Conservation (phyloP, 1,140 invertebrate genomes). For the Lethocerus indicus region DNA sequence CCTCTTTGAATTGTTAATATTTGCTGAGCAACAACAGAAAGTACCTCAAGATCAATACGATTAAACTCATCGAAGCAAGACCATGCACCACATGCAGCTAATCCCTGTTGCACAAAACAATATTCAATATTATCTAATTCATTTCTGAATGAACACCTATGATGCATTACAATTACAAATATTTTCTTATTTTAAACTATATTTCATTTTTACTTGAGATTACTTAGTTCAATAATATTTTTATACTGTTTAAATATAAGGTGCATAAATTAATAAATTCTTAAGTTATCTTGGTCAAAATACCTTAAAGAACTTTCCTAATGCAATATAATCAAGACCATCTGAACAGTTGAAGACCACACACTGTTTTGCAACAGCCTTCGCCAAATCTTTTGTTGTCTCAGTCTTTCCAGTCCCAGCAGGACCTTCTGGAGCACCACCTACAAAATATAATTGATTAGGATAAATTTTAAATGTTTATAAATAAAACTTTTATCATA, state of each 20-base stretch:
- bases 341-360: constrained; percentile 94
- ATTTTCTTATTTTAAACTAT: too few species aligned
- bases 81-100: constrained; percentile 91
- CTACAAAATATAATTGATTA: constrained; percentile 22
- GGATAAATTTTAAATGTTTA: too few species aligned
- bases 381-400: constrained; percentile 90
- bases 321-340: constrained; percentile 78
- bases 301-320: constrained; percentile 92
- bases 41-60: constrained; percentile 64
- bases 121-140: too few species aligned
- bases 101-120: too few species aligned
- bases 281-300: too few species aligned
- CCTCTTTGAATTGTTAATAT: constrained; percentile 56
- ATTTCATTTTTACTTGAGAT: too few species aligned
- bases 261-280: too few species aligned
- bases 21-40: constrained; percentile 86
- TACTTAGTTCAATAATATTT: too few species aligned
- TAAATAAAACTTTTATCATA: not conserved
- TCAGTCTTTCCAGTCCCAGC: constrained; percentile 94
- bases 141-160: too few species aligned
- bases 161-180: too few species aligned
- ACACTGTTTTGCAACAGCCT: constrained; percentile 90
- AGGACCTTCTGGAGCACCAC: constrained; percentile 84
- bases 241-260: too few species aligned
- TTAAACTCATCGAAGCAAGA: constrained; percentile 96